A percentile compares a stretch with the other conserved stretches of the same genome.
Evolutionary conservation across 2,888 invertebrate species (phyloP).

Genomic region (Villa cingulata): DNA sequence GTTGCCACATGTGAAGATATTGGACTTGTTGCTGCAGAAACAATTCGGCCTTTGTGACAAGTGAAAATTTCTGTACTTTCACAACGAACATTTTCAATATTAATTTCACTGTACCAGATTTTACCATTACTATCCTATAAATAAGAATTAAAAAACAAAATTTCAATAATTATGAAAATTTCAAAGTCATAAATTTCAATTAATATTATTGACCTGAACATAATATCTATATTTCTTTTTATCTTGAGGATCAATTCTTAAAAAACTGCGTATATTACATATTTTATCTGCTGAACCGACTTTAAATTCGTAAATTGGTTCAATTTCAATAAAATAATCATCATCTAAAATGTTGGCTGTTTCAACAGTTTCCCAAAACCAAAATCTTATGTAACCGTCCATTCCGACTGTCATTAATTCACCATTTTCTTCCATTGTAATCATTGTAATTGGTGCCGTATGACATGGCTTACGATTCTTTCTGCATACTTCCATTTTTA

Average conservation of each 20-base stretch:
- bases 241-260: conserved; percentile 31
- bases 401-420: conserved; percentile 41
- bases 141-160: conserved; percentile 2
- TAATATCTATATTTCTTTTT: conserved; percentile 45
- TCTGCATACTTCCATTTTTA: conserved; percentile 68
- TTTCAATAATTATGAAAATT: not conserved
- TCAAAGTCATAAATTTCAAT: conserved; percentile 14
- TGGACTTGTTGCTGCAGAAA: conserved; percentile 54
- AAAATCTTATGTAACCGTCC: conserved; percentile 67
- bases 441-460: conserved; percentile 46
- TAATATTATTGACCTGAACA: conserved; percentile 50
- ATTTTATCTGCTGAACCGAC: conserved; percentile 31
- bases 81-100: conserved; percentile 37
- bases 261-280: conserved; percentile 28
- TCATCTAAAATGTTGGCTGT: conserved; percentile 72
- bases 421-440: conserved; percentile 24
- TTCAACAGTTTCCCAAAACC: conserved; percentile 89
- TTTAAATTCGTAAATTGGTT: conserved; percentile 72
- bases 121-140: conserved; percentile 73
- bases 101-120: conserved; percentile 58
- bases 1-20: conserved; percentile 56
- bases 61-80: conserved; percentile 42
- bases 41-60: conserved; percentile 63
- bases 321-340: conserved; percentile 64
- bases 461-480: conserved; percentile 64